Percentiles rank a stretch among this genome's conserved stretches.
Evolutionary conservation across 2,888 invertebrate species (phyloP).

Genomic region (Aproaerema taeniolella): DNA sequence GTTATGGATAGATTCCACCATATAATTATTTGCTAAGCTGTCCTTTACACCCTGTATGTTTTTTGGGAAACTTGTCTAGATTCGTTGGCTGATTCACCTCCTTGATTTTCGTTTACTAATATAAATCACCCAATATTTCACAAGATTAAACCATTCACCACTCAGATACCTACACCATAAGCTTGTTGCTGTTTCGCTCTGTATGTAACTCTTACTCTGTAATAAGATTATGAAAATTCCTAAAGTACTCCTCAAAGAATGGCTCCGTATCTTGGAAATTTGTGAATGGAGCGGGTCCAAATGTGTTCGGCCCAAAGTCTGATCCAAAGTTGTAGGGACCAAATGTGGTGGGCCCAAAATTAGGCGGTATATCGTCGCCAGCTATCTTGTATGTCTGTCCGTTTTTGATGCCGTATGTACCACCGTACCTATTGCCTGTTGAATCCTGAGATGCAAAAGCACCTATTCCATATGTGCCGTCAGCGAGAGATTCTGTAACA

Average conservation of each 20-base stretch:
- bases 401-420: conserved; percentile 50
- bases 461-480: conserved; percentile 35
- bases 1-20: no score
- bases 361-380: conserved; percentile 23
- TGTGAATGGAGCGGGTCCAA: conserved; percentile 54
- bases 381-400: conserved; percentile 32
- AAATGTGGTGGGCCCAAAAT: conserved; percentile 18
- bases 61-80: no score
- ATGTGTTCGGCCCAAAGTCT: conserved; percentile 36
- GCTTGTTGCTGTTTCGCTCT: conserved; percentile 29
- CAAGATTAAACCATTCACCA: neutral
- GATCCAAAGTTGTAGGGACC: conserved; percentile 18
- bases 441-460: conserved; percentile 56
- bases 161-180: conserved; percentile 46
- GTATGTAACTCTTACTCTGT: conserved; percentile 52
- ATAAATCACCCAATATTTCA: no score
- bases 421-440: conserved; percentile 61
- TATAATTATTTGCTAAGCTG: no score
- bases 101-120: no score
- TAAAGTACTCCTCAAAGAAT: conserved; percentile 57
- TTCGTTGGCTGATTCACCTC: no score
- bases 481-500: no score
- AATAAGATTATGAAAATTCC: conserved; percentile 47
- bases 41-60: no score
- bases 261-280: conserved; percentile 40